Conservation (phyloP, 2,113 vertebrate species). For the Sturnira hondurensis region DNA sequence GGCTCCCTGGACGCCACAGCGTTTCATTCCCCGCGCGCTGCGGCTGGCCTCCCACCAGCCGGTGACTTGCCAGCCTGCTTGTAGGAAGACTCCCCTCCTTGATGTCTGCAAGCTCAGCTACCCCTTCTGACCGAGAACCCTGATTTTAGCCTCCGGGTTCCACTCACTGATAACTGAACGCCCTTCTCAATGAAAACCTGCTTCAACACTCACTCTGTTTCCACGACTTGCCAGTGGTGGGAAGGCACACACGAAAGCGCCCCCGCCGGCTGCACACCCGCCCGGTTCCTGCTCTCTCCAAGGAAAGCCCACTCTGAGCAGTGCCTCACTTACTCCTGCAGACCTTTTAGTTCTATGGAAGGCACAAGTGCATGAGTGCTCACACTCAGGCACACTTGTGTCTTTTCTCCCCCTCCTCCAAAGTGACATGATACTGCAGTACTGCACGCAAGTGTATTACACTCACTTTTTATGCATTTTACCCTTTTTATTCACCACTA, state of each 20-base stretch:
- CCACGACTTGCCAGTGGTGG: neutral
- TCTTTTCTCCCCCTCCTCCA: neutral
- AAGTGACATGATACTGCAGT: accelerated
- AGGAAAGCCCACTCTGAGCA: neutral
- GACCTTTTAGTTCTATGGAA: neutral
- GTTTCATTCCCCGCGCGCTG: too few relatives aligned
- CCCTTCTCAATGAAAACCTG: neutral
- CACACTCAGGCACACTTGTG: too few relatives aligned
- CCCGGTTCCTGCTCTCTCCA: neutral
- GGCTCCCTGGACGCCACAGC: too few relatives aligned
- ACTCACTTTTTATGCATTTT: neutral
- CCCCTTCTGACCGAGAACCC: neutral
- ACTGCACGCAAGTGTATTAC: neutral
- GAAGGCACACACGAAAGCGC: accelerated
- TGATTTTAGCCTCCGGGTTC: neutral
- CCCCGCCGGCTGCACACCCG: accelerated
- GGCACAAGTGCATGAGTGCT: accelerated
- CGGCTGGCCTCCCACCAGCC: neutral
- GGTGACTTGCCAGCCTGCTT: neutral
- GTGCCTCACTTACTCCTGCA: neutral
- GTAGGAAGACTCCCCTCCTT: neutral
- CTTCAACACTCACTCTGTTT: neutral
- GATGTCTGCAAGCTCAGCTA: neutral
- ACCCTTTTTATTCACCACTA: neutral
- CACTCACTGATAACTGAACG: neutral